Base-by-base conservation (phyloP, 2,797 vertebrate species). In the Rhabdomys pumilio region DNA sequence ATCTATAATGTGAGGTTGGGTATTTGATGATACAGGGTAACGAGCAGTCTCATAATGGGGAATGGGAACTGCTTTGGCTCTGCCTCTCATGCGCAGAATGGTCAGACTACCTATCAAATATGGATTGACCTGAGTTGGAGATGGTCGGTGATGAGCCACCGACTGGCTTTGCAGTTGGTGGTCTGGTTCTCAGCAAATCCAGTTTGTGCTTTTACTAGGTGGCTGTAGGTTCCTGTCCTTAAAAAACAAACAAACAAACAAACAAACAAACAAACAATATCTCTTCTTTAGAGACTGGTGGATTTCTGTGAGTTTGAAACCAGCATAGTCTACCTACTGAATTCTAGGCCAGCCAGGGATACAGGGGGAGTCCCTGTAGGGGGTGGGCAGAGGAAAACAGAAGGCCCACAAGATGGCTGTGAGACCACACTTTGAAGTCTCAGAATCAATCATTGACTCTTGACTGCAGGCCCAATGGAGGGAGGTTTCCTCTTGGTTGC, bases 81-180 rank as follows among this genome's bases (percentile, higher is more conserved):
- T 8, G 8, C 14, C 22, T 14, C 5, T 3, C 13, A 75, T 20
- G 15, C 24, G 12, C 6, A 19, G 22, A 24, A 59, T 12, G 9
- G 9, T 65, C 59, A 55, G 57, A 31, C 0, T 2, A 24, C 12
- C 53, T 15, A 15, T 44, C 2, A 53, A n/a, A 13, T 38, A 24
- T 24, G 47, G 29, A 20, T 9, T 38, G 31, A 41, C 26, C 7
- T 11, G 34, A 61, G 22, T 3, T 15, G 31, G 4, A 17, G 11
- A 50, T 0, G 34, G n/a, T 31, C 31, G 4, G 0, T 1, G 0
- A 20, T 3, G 12, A 31, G 31, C 2, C 4, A 57, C 31, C 44
- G 3, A 3, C 83, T 19, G 10, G 1, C 53, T 22, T 50, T 22
- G 1, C 1, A 1, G 8, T 22, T 87, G 69, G 2, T 19, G 0